These are phyloP conservation scores for Scolopax bukidnonensis DNA, from an alignment of 2,797 vertebrate species.

Conservation along the genomic window DNA sequence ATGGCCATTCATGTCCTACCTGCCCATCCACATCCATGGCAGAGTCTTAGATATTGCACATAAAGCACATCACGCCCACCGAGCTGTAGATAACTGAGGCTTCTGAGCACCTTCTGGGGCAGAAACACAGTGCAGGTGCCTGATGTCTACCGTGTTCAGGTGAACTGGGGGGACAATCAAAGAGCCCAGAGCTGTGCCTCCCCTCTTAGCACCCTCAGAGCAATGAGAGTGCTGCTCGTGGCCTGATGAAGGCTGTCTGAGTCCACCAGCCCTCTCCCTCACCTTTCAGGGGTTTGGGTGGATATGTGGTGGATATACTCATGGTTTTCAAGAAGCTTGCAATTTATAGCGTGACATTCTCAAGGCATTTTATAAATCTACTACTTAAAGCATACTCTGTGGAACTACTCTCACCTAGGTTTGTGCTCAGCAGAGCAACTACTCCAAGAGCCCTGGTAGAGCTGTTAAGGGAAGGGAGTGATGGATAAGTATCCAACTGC, in stretches of 20 bases:
- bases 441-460: background rate
- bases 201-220: background rate
- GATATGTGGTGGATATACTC: background rate
- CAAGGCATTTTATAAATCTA: background rate
- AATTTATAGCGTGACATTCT: background rate
- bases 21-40: fast-evolving
- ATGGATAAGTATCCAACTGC: background rate
- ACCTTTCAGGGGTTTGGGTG: background rate
- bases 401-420: background rate
- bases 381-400: background rate
- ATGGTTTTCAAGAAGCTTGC: background rate
- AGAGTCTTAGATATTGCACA: background rate
- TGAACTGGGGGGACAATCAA: background rate
- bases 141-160: background rate
- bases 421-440: background rate
- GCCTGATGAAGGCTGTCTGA: background rate
- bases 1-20: background rate
- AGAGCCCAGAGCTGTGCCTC: background rate
- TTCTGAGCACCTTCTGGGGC: background rate
- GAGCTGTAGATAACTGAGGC: background rate
- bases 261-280: background rate
- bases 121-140: background rate
- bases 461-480: background rate
- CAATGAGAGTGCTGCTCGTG: background rate
- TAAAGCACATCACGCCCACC: background rate